Conservation (phyloP, 2,797 vertebrate species). For the Channa striata region DNA sequence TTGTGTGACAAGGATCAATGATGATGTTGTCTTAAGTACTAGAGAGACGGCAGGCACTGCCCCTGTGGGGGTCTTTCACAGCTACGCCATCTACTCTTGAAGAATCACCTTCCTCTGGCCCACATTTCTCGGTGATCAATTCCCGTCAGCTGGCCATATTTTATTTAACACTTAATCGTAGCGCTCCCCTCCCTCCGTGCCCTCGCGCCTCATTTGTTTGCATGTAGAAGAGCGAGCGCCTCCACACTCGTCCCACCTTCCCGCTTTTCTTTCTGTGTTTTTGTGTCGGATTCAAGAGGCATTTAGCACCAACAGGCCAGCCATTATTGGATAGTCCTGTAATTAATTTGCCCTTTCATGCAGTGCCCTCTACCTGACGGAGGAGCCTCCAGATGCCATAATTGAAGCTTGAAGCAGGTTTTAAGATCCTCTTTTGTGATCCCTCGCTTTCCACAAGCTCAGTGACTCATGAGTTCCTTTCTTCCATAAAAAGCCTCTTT, state of each 20-base stretch:
- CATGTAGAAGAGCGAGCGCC: conserved; percentile 32
- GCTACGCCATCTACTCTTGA: conserved; percentile 61
- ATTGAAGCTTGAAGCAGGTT: conserved; percentile 28
- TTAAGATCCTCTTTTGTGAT: conserved; percentile 35
- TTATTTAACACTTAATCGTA: conserved; percentile 79
- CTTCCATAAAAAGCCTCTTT: conserved; percentile 15
- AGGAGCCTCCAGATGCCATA: conserved; percentile 27
- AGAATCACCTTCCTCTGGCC: conserved; percentile 73
- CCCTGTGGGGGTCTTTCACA: conserved; percentile 69
- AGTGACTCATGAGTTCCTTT: conserved; percentile 35
- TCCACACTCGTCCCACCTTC: conserved; percentile 16
- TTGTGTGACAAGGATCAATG: conserved; percentile 71
- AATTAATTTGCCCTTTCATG: conserved; percentile 46
- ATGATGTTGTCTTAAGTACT: conserved; percentile 71
- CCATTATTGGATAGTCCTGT: conserved; percentile 28
- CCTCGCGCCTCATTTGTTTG: conserved; percentile 65
- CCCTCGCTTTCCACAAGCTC: conserved; percentile 12
- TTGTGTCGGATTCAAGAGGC: conserved; percentile 27
- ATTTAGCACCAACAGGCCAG: conserved; percentile 37
- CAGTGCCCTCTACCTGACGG: conserved; percentile 1
- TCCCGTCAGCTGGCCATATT: conserved; percentile 77
- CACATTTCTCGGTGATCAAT: conserved; percentile 76
- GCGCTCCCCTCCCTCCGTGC: conserved; percentile 37
- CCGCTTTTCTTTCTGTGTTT: conserved; percentile 1
- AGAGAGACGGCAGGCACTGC: conserved; percentile 36